Base-by-base conservation (phyloP, 2,797 vertebrate genomes). In the Parotocinclus haroldoi region DNA sequence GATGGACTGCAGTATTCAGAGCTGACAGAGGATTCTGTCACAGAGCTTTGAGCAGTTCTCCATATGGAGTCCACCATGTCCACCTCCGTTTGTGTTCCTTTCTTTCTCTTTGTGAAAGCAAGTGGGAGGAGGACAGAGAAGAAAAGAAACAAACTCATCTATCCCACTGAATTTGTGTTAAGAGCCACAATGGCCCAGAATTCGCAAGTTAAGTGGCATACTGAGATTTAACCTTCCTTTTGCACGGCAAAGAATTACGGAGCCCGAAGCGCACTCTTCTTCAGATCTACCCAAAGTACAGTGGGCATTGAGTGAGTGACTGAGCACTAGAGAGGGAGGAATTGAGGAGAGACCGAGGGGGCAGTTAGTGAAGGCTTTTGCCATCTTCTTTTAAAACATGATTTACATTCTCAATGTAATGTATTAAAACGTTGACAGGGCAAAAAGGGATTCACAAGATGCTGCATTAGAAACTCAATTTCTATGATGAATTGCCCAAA, bases 391-490 rank as follows among this genome's bases (percentile, higher is more conserved):
- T 81, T 89, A 85, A 85, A 94, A 95, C 92, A 92, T 89, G 94
- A 97, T 97, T 98, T 97, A 97, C 94, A 98, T 97, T 95, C 94
- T 95, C 93, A 95, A 95, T 96, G 92, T 94, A 95, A 96, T 94
- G 95, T 97, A 96, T 98, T 97, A 98, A 96, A 96, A 95, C 94
- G 95, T 97, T 96, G 95, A 98, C 95, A 93, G 94, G 95, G 95
- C 95, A 95, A 95, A 66, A 97, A 95, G 92, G 95, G 93, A 96
- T 96, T 96, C 95, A 95, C 94, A 94, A 93, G 94, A 96, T 95
- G 93, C 96, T 93, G 94, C 93, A 94, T 95, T 95, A 95, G 95
- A 98, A 99, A 98, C 95, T 95, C 95, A 93, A 97, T 98, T 98
- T 98, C 93, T 94, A 94, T 98, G 96, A 99, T 98, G 95, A 98